Conservation (phyloP, 2,113 vertebrate species). For the Myotis brandtii region DNA sequence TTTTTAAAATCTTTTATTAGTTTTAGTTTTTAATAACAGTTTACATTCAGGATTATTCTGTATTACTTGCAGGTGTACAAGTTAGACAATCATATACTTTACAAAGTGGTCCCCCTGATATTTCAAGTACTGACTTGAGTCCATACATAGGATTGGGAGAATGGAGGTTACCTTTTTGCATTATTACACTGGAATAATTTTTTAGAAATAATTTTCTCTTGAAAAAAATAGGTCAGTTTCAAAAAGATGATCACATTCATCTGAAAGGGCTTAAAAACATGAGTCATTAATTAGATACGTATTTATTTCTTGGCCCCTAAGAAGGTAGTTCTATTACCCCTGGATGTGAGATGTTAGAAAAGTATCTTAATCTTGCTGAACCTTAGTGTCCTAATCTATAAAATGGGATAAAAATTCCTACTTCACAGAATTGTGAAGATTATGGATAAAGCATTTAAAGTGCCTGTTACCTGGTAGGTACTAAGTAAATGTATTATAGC, state of each 20-base stretch:
- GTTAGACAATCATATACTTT: neutral
- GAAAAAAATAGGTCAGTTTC: constrained; percentile 34
- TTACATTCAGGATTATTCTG: neutral
- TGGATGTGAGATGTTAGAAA: neutral
- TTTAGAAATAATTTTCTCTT: neutral
- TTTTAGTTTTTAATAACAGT: neutral
- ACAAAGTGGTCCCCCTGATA: neutral
- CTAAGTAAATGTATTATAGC: neutral
- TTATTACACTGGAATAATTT: neutral
- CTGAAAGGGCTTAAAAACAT: constrained; percentile 30
- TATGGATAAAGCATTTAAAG: neutral
- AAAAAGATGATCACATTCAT: neutral
- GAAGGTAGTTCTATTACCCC: neutral
- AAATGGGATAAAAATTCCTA: neutral
- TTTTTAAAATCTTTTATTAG: neutral
- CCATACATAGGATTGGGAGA: neutral
- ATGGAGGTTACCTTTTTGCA: neutral
- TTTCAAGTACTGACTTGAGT: neutral
- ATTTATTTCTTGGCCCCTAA: neutral
- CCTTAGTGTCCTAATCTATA: neutral
- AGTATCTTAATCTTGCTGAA: constrained; percentile 6
- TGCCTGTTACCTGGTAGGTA: neutral
- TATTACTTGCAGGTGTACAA: neutral
- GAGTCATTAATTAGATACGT: neutral
- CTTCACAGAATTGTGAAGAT: neutral